Base-by-base conservation (phyloP, 2,888 invertebrate genomes). In the Cephus sareptanus region DNA sequence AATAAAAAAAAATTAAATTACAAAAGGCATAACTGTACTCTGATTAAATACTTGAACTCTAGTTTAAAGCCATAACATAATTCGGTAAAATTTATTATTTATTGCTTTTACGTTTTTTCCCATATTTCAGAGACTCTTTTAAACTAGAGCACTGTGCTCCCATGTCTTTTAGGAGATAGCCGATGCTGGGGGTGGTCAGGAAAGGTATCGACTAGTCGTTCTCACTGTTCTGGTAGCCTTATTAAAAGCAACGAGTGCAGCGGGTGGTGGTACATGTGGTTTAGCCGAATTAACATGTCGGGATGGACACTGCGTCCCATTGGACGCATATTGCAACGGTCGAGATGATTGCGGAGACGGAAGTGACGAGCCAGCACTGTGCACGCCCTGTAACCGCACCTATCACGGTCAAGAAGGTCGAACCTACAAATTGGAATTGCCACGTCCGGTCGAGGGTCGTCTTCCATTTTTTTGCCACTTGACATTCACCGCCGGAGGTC, bases 401-500 rank as follows among this genome's bases (percentile, higher is more conserved):
- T 97, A 97, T 92, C 97, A 97, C 92, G 98, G 97, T 15, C 96
- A 96, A 89, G 95, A 95, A 85, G 97, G 97, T n/a, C 81, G 89
- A 11, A 89, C 89, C n/a, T 89, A 85, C 94, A 95, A 95, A 87
- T 93, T 98, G 91, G 94, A 94, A 85, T 94, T 97, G 89, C 94
- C 95, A 85, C 94, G 95, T 86, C 95, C 96, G 76, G 92, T 93
- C 83, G 95, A 95, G 91, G 95, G 95, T 87, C 94, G 96, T 85
- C 94, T 97, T 87, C 97, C 97, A 68, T 97, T 97, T 92, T 94
- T 97, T 82, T 98, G 98, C 92, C 97, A 97, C 92, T 94, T 98
- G 88, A 98, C 97, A 85, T 97, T 98, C 93, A 97, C 97, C 87
- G 97, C 98, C 89, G 97, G 96, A 89, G 97, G 97, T 83, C 95